A percentile compares a stretch with the other conserved stretches of the same genome.
Evolutionary conservation across 2,113 vertebrate genomes (phyloP).

Genomic region (Pseudorasbora parva): DNA sequence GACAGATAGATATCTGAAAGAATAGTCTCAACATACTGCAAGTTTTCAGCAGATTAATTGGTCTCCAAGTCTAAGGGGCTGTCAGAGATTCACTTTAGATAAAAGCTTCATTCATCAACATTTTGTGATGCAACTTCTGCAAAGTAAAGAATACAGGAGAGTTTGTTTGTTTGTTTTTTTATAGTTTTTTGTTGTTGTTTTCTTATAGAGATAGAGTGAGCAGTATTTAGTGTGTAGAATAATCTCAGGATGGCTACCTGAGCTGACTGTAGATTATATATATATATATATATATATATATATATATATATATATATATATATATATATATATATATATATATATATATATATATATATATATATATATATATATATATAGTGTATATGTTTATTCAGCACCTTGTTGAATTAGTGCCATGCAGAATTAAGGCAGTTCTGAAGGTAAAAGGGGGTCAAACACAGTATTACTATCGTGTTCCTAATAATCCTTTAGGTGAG

Average conservation of each 20-base stretch:
- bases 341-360: too few relatives aligned
- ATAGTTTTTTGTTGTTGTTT: too few relatives aligned
- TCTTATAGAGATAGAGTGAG: neutral
- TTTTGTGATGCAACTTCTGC: conserved; percentile 56
- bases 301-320: too few relatives aligned
- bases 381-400: too few relatives aligned
- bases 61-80: conserved; percentile 66
- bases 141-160: conserved; percentile 34
- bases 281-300: too few relatives aligned
- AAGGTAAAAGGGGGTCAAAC: too few relatives aligned
- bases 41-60: conserved; percentile 73
- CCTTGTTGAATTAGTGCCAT: too few relatives aligned
- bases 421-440: too few relatives aligned
- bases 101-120: conserved; percentile 77
- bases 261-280: neutral
- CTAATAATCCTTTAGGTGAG: too few relatives aligned
- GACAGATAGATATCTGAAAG: conserved; percentile 59
- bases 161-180: neutral
- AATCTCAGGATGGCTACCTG: neutral
- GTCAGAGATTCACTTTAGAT: conserved; percentile 76
- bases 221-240: neutral
- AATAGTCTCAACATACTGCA: conserved; percentile 68
- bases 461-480: too few relatives aligned
- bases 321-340: accelerated
- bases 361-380: accelerated